Conservation (phyloP, 2,888 invertebrate genomes). For the Phalangium opilio region DNA sequence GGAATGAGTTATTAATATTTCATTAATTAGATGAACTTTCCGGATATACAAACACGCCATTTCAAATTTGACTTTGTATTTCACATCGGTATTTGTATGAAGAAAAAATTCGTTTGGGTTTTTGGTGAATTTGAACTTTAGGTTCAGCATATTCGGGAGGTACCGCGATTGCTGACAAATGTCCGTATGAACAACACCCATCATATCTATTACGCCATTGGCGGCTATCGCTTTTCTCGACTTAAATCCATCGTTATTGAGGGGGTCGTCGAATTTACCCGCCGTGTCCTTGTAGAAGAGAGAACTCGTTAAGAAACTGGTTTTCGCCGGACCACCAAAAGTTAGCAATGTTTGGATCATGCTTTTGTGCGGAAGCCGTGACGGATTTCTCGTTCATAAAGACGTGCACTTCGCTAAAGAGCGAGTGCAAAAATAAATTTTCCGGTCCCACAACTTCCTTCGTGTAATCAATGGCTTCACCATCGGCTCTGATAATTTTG, state of each 20-base stretch:
- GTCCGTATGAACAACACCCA: slow-evolving; percentile 11
- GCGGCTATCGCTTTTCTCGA: too few relatives aligned
- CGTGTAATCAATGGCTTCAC: background rate
- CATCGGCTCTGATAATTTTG: slow-evolving; percentile 7
- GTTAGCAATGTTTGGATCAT: background rate
- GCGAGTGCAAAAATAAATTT: slow-evolving; percentile 7
- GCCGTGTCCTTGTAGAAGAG: too few relatives aligned
- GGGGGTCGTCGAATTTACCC: too few relatives aligned
- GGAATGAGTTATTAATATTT: slow-evolving; percentile 22
- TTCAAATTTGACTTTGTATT: slow-evolving; percentile 17
- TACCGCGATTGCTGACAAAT: slow-evolving; percentile 8
- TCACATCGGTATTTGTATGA: background rate
- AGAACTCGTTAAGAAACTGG: too few relatives aligned
- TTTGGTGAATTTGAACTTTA: slow-evolving; percentile 9
- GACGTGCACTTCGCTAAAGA: slow-evolving; percentile 1
- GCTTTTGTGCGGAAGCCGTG: too few relatives aligned
- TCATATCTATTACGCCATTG: slow-evolving; percentile 13
- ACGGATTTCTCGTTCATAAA: too few relatives aligned
- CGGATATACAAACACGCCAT: slow-evolving; percentile 20
- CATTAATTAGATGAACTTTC: slow-evolving; percentile 18
- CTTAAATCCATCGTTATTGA: too few relatives aligned
- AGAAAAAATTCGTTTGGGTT: slow-evolving; percentile 12
- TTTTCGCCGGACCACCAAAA: too few relatives aligned
- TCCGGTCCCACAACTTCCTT: slow-evolving; percentile 2
- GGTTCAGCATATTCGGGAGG: slow-evolving; percentile 8